Base-by-base conservation (phyloP, 2,113 vertebrate species). In the Circaetus cinerascens region DNA sequence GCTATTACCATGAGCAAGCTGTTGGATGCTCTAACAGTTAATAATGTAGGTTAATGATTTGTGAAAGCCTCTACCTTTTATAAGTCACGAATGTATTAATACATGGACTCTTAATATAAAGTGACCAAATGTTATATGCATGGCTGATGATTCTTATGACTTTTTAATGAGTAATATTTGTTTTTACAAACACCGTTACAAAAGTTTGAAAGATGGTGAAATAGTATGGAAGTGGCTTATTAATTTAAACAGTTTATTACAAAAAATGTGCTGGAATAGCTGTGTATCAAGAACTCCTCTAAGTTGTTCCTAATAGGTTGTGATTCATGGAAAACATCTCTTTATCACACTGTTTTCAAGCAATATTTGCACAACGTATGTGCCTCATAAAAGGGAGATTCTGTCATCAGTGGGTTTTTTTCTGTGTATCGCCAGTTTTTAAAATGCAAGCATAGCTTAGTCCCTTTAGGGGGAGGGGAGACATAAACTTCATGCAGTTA, bases 11-110 rank as follows among this genome's bases (percentile, higher is more conserved):
- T 77, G 85, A 88, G 74, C 45, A 77, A 75, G 51, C 36, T 91
- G 13, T 56, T 95, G 66, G 77, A 59, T 81, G 53, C 84, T 4
- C 2, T 95, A 85, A 66, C 48, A 91, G 62, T 89, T 89, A 81
- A 87, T 94, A 82, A 85, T 90, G 25, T 48, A 83, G 67, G 71
- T 90, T 94, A 94, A 91, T 94, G 69, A 90, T 95, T 93, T 3
- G 12, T 87, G 57, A 76, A 91, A 85, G 77, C 87, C 26, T 87
- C 48, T 88, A n/a, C 48, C 57, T 91, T 85, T 91, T 93, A 15
- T 68, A 84, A 73, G 48, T 90, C 66, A 68, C 57, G 48, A 88
- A 62, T 92, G 26, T 72, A 73, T 90, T 68, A 95, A 82, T 84
- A 36, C 7, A 4, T 22, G 53, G 43, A 72, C 45, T 86, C 67